Base-by-base conservation (phyloP, 2,797 vertebrate species). In the Epinephelus awoara region DNA sequence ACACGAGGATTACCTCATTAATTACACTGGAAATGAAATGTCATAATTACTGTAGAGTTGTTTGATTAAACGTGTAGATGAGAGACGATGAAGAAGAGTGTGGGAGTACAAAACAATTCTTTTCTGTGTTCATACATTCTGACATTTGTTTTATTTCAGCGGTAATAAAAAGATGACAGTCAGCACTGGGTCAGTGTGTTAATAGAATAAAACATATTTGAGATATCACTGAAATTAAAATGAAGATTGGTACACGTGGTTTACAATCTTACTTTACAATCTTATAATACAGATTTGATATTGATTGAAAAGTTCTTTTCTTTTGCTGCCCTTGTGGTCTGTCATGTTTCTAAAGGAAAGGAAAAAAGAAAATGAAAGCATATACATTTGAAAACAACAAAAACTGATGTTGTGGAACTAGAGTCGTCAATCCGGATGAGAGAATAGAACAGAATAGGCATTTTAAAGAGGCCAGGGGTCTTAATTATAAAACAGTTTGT, bases 1-100 rank as follows among this genome's bases (percentile, higher is more conserved):
- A 72, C 67, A 66, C 44, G 12, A 5, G 54, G 79, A 88, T 90
- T 85, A 91, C 79, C 61, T 75, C 6, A 59, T 74, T 79, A 91
- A 90, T 91, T 82, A 84, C 17, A 12, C 50, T 42, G 44, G 51
- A 82, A 84, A 79, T 83, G 7, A 80, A 79, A 83, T 47, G 25
- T 63, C 58, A 29, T 56, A 21, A 58, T 75, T 47, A 46, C 56
- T 69, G 42, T 19, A 11, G 69, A 71, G 17, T 25, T 40, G 27
- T 66, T 55, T 83, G 71, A 75, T 61, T 80, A 52, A 69, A 34
- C 27, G n/a, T 65, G 38, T 27, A 38, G 23, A 58, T 17, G 11
- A 65, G 29, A 47, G 46, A 62, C 42, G 38, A 42, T 10, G 18
- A 21, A 8, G 64, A 50, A 1, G 25, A 27, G 57, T 9, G n/a